Conservation (phyloP, 2,797 vertebrate genomes). For the Sitta carolinensis region DNA sequence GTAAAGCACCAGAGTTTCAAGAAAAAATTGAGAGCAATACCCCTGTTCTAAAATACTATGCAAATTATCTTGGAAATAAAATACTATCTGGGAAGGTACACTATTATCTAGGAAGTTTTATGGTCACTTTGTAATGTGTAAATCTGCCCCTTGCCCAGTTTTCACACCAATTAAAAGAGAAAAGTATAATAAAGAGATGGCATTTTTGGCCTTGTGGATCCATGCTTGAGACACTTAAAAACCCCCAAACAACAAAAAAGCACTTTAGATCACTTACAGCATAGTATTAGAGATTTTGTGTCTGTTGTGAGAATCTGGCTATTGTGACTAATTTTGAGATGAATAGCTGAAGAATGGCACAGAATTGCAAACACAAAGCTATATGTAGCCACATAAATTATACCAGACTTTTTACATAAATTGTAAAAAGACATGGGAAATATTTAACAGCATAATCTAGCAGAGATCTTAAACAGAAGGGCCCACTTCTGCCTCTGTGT, state of each 20-base stretch:
- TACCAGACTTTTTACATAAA: slow-evolving; percentile 42
- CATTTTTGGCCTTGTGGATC: slow-evolving; percentile 22
- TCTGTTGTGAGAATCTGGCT: slow-evolving; percentile 19
- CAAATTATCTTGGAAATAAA: slow-evolving; percentile 14
- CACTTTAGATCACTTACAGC: slow-evolving; percentile 12
- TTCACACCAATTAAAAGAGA: slow-evolving; percentile 36
- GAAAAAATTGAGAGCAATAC: neutral
- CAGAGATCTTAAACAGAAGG: slow-evolving; percentile 30
- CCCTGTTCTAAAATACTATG: neutral
- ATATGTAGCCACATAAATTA: neutral
- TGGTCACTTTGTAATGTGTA: neutral
- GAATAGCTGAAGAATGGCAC: slow-evolving; percentile 55
- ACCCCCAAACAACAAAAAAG: neutral
- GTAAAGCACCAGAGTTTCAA: neutral
- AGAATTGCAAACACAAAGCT: slow-evolving; percentile 50
- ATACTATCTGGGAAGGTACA: neutral
- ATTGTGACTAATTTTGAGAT: slow-evolving; percentile 47
- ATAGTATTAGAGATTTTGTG: neutral
- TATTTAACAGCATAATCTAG: slow-evolving; percentile 39
- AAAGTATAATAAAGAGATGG: neutral
- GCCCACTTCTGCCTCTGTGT: neutral
- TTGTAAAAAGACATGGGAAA: slow-evolving; percentile 29
- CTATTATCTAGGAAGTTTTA: neutral
- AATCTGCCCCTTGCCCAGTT: neutral
- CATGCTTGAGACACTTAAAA: neutral